phyloP scores from a whole-genome alignment of 2,888 invertebrate species.

The Isoperla grammatica region DNA sequence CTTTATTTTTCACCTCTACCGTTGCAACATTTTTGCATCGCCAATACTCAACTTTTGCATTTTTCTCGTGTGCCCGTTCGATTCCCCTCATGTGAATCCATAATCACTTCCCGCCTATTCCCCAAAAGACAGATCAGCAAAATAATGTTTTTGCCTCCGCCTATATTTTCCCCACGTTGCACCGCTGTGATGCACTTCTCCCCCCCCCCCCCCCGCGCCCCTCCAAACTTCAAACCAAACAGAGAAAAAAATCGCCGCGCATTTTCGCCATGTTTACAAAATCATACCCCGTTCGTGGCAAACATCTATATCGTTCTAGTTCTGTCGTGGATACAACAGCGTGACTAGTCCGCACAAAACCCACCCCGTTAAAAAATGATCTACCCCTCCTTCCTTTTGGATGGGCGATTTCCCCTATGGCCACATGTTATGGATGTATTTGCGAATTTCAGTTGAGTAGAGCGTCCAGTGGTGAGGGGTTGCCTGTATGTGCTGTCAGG shows the following conservation, averaged over 20 bases:
- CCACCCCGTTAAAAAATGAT: conserved; percentile 7
- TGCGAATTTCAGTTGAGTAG: conserved; percentile 9
- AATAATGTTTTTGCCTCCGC: too few relatives aligned
- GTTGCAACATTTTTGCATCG: too few relatives aligned
- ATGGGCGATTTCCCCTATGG: conserved; percentile 4
- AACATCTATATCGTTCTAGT: conserved; percentile 14
- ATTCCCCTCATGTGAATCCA: too few relatives aligned
- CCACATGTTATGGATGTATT: conserved; percentile 17
- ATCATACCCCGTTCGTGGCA: conserved; percentile 1
- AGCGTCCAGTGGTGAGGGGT: not conserved
- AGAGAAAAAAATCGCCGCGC: conserved; percentile 9
- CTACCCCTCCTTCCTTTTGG: conserved; percentile 3
- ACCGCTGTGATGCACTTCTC: not conserved
- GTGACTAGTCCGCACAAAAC: conserved; percentile 11
- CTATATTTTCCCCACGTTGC: too few relatives aligned
- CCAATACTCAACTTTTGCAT: too few relatives aligned
- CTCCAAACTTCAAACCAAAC: not conserved
- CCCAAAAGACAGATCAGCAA: too few relatives aligned
- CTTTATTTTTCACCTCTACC: too few relatives aligned
- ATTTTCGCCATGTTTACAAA: conserved; percentile 16
- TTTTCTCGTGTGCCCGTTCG: too few relatives aligned
- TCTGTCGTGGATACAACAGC: conserved; percentile 1
- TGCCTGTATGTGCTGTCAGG: not conserved
- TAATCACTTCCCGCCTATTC: not conserved
- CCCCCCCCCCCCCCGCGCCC: not conserved